These are phyloP conservation scores for Chrysomela aeneicollis DNA, from an alignment of 2,888 invertebrate genomes.

Conservation along the genomic window DNA sequence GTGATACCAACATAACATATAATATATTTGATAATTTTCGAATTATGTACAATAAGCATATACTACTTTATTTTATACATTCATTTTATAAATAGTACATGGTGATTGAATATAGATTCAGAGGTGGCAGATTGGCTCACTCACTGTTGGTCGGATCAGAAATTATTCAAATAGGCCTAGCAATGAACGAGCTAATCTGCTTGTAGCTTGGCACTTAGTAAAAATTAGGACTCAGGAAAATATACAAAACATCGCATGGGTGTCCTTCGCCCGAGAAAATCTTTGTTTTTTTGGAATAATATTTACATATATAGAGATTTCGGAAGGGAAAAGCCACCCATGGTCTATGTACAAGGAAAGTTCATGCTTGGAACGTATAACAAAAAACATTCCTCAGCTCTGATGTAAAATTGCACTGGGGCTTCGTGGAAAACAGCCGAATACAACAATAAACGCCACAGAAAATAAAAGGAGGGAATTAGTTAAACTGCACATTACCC, in stretches of 20 bases:
- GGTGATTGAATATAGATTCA: constrained; percentile 13
- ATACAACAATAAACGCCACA: not conserved
- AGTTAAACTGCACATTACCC: too few species aligned
- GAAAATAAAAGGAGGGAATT: not conserved
- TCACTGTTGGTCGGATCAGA: constrained; percentile 11
- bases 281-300: not conserved
- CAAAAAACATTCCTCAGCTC: not conserved
- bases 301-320: not conserved
- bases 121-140: constrained; percentile 20
- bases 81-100: constrained; percentile 48
- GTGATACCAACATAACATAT: constrained; percentile 35
- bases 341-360: constrained; percentile 14
- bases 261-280: not conserved
- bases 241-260: constrained; percentile 31
- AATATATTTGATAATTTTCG: constrained; percentile 28
- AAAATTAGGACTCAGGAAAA: constrained; percentile 29
- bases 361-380: constrained; percentile 4
- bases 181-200: constrained; percentile 23
- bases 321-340: not conserved
- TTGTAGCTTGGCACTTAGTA: constrained; percentile 40
- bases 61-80: constrained; percentile 45
- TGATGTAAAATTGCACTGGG: constrained; percentile 16
- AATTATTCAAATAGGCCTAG: too few species aligned
- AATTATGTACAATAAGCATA: constrained; percentile 47
- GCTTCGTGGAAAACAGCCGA: not conserved